Evolutionary conservation across 2,113 vertebrate species (phyloP), one percentile per base, ranked within the genome.

Genomic region (Holacanthus passer): DNA sequence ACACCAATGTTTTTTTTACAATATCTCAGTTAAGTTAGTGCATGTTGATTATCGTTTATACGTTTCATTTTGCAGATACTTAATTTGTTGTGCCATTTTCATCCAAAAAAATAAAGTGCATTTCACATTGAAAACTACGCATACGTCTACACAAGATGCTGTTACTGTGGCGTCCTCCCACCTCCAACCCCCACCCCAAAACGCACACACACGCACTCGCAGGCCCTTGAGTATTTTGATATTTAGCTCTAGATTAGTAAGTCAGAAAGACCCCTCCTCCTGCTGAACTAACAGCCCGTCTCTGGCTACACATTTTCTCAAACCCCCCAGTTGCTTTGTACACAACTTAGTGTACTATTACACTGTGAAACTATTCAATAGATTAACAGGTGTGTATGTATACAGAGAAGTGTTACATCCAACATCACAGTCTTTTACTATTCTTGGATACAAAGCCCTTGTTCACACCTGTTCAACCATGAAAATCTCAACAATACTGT

Each of bases 21-120:
- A 94, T 93, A 93, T 94, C 87, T 94, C 89, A 90, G 81, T 94
- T 94, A 95, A 93, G 85, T 95, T 94, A 96, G 95, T 96, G 95
- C 95, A 96, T 93, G 90, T 96, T 88, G 93, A 94, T 95, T 95
- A 95, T 95, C 91, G 10, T 92, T 87, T 91, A 91, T 93, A 92
- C 52, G 89, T 93, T 92, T 93, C 87, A 87, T 95, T 96, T 96
- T 95, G 95, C 95, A 96, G 95, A 95, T 95, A 94, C 92, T 93
- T 94, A 84, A 92, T 91, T 92, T 85, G 76, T 95, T 95, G 94
- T 95, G 95, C 95, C 95, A 91, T 95, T 94, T 89, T 95, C 86
- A 83, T 91, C 84, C 78, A 87, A 91, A 92, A 41, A 94, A 95
- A 94, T 95, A 96, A 96, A 96, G 95, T 96, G 95, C 95, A 95